Base-by-base conservation (phyloP, 2,113 vertebrate genomes). In the Cyprinodon variegatus region DNA sequence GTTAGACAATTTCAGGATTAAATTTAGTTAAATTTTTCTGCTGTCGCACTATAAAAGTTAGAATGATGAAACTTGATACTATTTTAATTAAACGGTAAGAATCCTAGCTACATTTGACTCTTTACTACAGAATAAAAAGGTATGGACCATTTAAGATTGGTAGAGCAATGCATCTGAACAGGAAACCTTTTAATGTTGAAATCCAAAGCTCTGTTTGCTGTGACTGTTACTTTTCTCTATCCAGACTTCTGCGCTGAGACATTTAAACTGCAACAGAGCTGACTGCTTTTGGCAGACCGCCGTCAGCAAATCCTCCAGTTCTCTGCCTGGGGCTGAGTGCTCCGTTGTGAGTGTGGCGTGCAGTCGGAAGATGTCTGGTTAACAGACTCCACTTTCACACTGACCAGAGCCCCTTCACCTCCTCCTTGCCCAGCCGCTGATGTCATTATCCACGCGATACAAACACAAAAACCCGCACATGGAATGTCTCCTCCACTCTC, bases 361-460 rank as follows among this genome's bases (percentile, higher is more conserved):
- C 87, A 80, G 82, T 69, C 65, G 37, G 63, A 68, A 61, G 77
- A 69, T 72, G 83, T 88, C 83, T 91, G 89, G 85, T 89, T 93
- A 92, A 94, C 93, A 94, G 88, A 82, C 83, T 83, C 60, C 59
- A 92, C 91, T 83, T 90, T 86, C 91, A 91, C 90, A 92, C 86
- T 90, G 90, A 93, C 90, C 91, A 91, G 90, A 91, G 71, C 87
- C 78, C 86, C 77, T 83, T 86, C 78, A 48, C 79, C 80, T 78
- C 29, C 77, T 89, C 86, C 78, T 90, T 88, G 85, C 82, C 83
- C 85, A 78, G 87, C 78, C 91, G 61, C 84, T 93, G 91, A 94
- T 92, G 93, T 93, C 91, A 92, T 91, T 79, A 61, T 74, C 79
- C 76, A 79, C 65, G 74, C 40, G 39, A 78, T 79, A 70, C 79